Evolutionary conservation across 2,888 invertebrate genomes (phyloP).

Genomic region (Drosophila ustulata): DNA sequence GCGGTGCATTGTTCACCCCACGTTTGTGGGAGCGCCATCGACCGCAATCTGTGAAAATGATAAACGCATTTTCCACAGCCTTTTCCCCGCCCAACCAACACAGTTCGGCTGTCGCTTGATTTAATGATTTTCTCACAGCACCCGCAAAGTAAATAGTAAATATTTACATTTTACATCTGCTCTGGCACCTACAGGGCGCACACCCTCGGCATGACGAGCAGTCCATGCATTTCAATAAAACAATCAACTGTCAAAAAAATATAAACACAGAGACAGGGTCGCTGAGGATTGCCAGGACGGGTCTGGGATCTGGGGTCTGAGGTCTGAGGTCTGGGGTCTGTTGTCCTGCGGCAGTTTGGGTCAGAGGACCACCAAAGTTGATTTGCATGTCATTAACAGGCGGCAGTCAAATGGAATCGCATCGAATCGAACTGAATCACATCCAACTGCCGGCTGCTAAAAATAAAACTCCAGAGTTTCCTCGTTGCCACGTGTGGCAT

Average conservation of each 20-base stretch:
- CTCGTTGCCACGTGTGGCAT: slow-evolving; percentile 17
- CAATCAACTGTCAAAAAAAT: slow-evolving; percentile 64
- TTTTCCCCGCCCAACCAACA: not conserved
- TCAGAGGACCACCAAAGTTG: slow-evolving; percentile 68
- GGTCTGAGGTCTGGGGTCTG: too few species aligned
- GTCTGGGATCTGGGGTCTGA: not conserved
- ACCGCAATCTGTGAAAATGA: slow-evolving; percentile 16
- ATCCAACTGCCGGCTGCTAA: slow-evolving; percentile 53
- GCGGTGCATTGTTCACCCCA: slow-evolving; percentile 42
- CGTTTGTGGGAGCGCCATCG: slow-evolving; percentile 2
- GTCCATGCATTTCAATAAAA: slow-evolving; percentile 62
- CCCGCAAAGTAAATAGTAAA: slow-evolving; percentile 63
- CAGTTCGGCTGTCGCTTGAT: slow-evolving; percentile 38
- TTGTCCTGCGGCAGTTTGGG: slow-evolving; percentile 3
- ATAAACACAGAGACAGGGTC: slow-evolving; percentile 35
- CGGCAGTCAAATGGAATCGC: slow-evolving; percentile 56
- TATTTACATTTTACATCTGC: slow-evolving; percentile 64
- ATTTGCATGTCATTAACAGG: slow-evolving; percentile 76
- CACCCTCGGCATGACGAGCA: not conserved
- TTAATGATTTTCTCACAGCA: slow-evolving; percentile 70
- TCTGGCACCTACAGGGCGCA: slow-evolving; percentile 33
- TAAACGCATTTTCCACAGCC: slow-evolving; percentile 23
- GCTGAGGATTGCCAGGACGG: slow-evolving; percentile 2
- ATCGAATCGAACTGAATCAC: slow-evolving; percentile 27
- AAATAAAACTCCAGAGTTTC: slow-evolving; percentile 54